A percentile compares a stretch with the other conserved stretches of the same genome.
Evolutionary conservation across 2,888 invertebrate species (phyloP).

Genomic region (Xestia xanthographa): DNA sequence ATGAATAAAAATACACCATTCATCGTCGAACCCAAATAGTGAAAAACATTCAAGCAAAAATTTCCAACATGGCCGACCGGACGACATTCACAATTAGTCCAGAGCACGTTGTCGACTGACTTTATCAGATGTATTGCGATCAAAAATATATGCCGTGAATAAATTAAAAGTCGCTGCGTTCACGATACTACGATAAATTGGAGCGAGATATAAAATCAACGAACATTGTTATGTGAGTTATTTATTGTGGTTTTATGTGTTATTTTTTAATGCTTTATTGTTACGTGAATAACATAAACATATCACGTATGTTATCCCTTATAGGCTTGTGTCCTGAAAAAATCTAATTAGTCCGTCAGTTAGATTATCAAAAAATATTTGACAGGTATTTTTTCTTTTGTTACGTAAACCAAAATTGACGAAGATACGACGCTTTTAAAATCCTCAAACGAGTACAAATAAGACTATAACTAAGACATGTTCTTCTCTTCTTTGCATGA

Average conservation of each 20-base stretch:
- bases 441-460: too few relatives aligned
- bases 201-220: constrained; percentile 40
- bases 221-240: constrained; percentile 22
- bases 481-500: too few relatives aligned
- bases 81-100: constrained; percentile 55
- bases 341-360: too few relatives aligned
- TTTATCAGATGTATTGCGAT: constrained; percentile 55
- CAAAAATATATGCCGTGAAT: constrained; percentile 58
- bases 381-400: too few relatives aligned
- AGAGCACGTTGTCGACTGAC: constrained; percentile 48
- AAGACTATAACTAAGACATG: too few relatives aligned
- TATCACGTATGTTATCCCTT: too few relatives aligned
- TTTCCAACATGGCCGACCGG: constrained; percentile 17
- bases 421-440: too few relatives aligned
- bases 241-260: constrained; percentile 32
- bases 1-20: constrained; percentile 5
- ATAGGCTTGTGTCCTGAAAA: too few relatives aligned
- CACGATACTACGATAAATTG: constrained; percentile 61
- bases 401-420: too few relatives aligned
- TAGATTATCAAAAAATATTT: too few relatives aligned
- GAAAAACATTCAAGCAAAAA: constrained; percentile 20
- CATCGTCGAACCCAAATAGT: not conserved
- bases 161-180: constrained; percentile 61
- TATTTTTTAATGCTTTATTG: constrained; percentile 3
- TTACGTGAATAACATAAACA: too few relatives aligned